These are phyloP conservation scores for Dysmachus trigonus DNA, from an alignment of 2,888 invertebrate species.

Conservation along the genomic window DNA sequence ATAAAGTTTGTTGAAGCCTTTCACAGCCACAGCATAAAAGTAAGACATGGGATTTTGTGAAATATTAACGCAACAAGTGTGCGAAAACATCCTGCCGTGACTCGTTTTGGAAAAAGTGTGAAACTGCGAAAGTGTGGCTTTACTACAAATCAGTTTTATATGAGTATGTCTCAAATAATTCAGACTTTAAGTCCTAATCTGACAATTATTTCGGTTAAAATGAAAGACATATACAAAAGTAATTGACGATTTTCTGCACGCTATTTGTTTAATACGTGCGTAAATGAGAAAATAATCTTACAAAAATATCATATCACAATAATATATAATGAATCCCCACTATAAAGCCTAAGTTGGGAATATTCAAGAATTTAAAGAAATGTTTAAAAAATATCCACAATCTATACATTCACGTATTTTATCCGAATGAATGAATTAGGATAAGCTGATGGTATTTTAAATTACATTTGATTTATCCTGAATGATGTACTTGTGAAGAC, in stretches of 20 bases:
- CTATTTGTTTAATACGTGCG: too few relatives aligned
- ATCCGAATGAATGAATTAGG: too few relatives aligned
- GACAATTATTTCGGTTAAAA: neutral
- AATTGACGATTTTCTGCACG: neutral
- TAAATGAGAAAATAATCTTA: too few relatives aligned
- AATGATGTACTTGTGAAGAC: neutral
- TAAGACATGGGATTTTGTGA: constrained; percentile 21
- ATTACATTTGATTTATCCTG: neutral
- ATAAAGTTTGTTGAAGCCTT: constrained; percentile 12
- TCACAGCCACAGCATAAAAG: neutral
- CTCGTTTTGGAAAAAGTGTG: constrained; percentile 9
- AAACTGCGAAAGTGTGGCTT: neutral
- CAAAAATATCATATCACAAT: too few relatives aligned
- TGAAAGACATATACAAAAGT: neutral
- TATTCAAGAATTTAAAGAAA: too few relatives aligned
- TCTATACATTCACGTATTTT: neutral
- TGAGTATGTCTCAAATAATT: neutral
- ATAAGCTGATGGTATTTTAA: too few relatives aligned
- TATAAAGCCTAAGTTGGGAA: too few relatives aligned
- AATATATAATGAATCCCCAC: too few relatives aligned
- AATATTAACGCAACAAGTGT: constrained; percentile 35
- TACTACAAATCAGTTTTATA: neutral
- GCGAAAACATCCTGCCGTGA: neutral
- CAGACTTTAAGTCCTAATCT: neutral
- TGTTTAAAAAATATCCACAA: too few relatives aligned